phyloP scores from a whole-genome alignment of 2,113 vertebrate species.

The Phrynocephalus versicolor region DNA sequence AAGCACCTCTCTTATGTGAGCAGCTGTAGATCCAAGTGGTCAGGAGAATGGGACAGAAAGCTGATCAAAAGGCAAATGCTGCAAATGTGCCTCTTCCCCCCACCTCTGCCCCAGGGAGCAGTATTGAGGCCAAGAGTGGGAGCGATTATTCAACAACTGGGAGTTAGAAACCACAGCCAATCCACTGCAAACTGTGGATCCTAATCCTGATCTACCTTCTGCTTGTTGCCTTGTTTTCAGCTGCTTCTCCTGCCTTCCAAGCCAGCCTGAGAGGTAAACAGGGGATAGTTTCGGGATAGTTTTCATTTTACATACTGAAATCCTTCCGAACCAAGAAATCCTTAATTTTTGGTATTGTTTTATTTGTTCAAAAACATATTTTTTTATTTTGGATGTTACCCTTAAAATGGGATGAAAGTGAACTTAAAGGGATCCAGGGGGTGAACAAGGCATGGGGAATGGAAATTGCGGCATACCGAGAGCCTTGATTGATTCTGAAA shows the following conservation, averaged over 20 bases:
- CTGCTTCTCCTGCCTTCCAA: background rate
- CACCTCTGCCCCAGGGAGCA: background rate
- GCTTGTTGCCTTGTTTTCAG: background rate
- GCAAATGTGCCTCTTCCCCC: too few relatives aligned
- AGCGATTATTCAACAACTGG: background rate
- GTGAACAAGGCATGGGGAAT: too few relatives aligned
- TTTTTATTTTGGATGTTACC: too few relatives aligned
- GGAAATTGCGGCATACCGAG: background rate
- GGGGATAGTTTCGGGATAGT: too few relatives aligned
- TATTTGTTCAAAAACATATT: too few relatives aligned
- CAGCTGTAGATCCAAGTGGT: background rate
- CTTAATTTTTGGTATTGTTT: too few relatives aligned
- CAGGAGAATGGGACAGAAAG: background rate
- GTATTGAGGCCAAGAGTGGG: background rate
- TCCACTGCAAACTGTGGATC: background rate
- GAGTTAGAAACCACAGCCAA: background rate
- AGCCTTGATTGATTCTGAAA: background rate
- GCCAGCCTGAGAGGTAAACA: slow-evolving; percentile 1
- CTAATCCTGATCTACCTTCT: background rate
- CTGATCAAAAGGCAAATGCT: background rate
- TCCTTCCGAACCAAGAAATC: too few relatives aligned
- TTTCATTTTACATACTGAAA: too few relatives aligned
- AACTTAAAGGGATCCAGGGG: too few relatives aligned
- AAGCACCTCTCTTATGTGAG: background rate
- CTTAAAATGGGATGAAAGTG: too few relatives aligned